A percentile compares a stretch with the other conserved stretches of the same genome.
These are phyloP conservation scores for Xyliphius kryptos DNA, from an alignment of 2,113 vertebrate species.

Conservation along the genomic window DNA sequence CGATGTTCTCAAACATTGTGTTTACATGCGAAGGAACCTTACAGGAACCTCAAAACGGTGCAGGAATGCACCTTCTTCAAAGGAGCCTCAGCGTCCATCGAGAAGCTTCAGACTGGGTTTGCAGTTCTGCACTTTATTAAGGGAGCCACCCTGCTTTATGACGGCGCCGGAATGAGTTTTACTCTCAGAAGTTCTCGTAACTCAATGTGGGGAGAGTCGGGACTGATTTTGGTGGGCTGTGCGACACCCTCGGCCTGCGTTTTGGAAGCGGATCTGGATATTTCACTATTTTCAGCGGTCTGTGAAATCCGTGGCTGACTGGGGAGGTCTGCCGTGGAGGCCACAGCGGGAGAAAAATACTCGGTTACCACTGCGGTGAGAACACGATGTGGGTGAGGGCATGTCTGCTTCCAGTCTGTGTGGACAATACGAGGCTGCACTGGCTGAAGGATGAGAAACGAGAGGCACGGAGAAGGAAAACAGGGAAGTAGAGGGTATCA, in stretches of 20 bases:
- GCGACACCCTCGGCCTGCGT: background rate
- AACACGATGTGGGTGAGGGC: slow-evolving; percentile 7
- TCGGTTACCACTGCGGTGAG: slow-evolving; percentile 47
- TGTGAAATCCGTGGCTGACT: slow-evolving; percentile 60
- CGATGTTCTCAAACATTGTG: slow-evolving; percentile 48
- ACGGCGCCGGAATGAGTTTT: background rate
- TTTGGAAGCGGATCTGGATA: slow-evolving; percentile 15
- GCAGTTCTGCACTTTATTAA: slow-evolving; percentile 24
- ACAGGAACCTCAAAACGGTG: slow-evolving; percentile 53
- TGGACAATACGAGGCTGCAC: slow-evolving; percentile 3
- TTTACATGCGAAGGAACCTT: slow-evolving; percentile 64
- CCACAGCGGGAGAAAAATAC: slow-evolving; percentile 46
- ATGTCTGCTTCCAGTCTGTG: slow-evolving; percentile 3
- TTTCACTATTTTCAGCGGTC: slow-evolving; percentile 60
- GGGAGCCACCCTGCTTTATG: slow-evolving; percentile 13
- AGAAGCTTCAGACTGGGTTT: slow-evolving; percentile 18
- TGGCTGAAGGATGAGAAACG: background rate
- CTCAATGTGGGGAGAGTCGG: background rate
- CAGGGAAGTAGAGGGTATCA: background rate
- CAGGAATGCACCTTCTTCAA: slow-evolving; percentile 52
- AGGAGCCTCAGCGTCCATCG: background rate
- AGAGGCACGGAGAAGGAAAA: background rate
- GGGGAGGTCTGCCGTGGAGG: slow-evolving; percentile 44
- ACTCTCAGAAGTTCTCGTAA: background rate
- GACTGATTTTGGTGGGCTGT: background rate